Evolutionary conservation across 2,797 vertebrate species (phyloP).

Genomic region (Tragelaphus eurycerus): DNA sequence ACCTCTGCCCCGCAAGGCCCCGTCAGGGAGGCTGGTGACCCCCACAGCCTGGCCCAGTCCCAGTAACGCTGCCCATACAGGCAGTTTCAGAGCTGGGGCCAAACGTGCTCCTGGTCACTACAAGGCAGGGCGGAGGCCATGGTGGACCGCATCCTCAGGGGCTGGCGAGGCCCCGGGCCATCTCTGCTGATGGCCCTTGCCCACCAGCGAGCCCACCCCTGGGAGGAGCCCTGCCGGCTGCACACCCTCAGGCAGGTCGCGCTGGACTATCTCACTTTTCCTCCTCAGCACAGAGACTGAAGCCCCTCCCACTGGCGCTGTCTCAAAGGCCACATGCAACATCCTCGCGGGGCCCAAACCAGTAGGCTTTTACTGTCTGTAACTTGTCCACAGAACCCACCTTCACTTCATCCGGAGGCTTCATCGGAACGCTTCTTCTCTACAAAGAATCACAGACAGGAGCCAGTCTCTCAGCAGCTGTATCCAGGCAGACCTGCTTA

Average conservation of each 20-base stretch:
- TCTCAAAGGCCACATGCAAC: fast-evolving
- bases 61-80: background rate
- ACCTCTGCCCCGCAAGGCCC: background rate
- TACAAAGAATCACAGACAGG: conserved; percentile 80
- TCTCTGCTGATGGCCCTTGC: background rate
- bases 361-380: fast-evolving
- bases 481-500: fast-evolving
- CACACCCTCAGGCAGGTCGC: background rate
- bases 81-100: too few relatives aligned
- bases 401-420: conserved; percentile 89
- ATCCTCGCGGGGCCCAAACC: fast-evolving
- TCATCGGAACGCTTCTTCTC: conserved; percentile 91
- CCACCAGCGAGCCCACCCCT: background rate
- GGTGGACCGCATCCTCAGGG: fast-evolving
- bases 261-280: background rate
- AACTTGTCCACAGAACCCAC: conserved; percentile 69
- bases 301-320: fast-evolving
- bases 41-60: background rate
- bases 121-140: fast-evolving
- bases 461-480: background rate
- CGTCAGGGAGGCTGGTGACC: too few relatives aligned
- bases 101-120: background rate
- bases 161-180: fast-evolving
- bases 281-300: background rate
- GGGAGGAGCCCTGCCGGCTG: background rate